Base-by-base conservation (phyloP, 2,888 invertebrate species). In the Arctia plantaginis region DNA sequence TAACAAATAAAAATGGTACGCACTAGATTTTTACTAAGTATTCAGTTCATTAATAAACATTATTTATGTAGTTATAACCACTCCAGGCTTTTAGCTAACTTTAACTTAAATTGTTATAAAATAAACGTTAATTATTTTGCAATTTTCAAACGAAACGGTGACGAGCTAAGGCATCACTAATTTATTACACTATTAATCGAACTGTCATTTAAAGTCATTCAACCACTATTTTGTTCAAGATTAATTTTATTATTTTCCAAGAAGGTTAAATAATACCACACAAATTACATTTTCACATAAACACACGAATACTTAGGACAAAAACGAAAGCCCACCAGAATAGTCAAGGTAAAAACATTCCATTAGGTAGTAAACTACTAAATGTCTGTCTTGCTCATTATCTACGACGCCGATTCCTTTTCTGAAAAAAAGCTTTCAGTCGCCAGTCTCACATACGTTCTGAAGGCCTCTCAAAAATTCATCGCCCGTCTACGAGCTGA, bases 401-500 rank as follows among this genome's bases (percentile, higher is more conserved):
- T 92, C 89, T 88, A 84, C 83, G 87, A 82, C 89, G 87, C 89
- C 89, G 90, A 93, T 94, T 94, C 91, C 90, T 93, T 93, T 92
- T 92, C 80, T 89, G 88, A 85, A 90, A 92, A 91, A 91, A 85
- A 86, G 89, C 92, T 91, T 91, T 90, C 92, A 92, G 90, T 89
- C 89, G 88, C 76, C 75, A 77, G 84, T 87, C 89, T 89, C 90
- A 90, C 89, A 92, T 90, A 83, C 90, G 91, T 89, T 91, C 91
- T 90, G 89, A 87, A 93, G 93, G 89, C 93, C 94, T 92, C 94
- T 95, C 94, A 95, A 95, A 95, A 94, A 95, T 95, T 95, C 95
- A 95, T 94, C 94, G 94, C 92, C 93, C 93, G 95, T 95, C 95
- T 94, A 93, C 91, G 84, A 85, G 88, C 86, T 93, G 91, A 94